Conservation (phyloP, 2,888 invertebrate species). For the Ichneumon xanthorius region DNA sequence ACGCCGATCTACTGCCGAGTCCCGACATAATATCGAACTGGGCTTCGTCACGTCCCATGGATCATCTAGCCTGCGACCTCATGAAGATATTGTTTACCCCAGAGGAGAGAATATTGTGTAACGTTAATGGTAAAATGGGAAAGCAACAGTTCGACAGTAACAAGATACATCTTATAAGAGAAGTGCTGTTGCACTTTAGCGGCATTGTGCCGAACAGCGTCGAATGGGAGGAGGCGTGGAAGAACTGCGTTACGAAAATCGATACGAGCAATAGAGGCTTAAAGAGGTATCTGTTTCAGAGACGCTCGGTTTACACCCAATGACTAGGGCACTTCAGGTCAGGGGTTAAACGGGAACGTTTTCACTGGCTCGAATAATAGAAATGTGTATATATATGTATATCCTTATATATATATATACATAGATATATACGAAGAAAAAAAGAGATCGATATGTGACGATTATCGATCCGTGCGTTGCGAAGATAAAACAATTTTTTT, state of each 20-base stretch:
- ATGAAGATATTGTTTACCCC: slow-evolving; percentile 85
- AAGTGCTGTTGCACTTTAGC: slow-evolving; percentile 84
- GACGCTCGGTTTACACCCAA: slow-evolving; percentile 82
- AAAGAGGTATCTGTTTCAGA: slow-evolving; percentile 84
- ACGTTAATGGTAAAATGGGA: slow-evolving; percentile 85
- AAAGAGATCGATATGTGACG: neutral
- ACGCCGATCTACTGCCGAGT: slow-evolving; percentile 84
- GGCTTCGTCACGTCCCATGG: slow-evolving; percentile 84
- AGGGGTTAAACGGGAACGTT: slow-evolving; percentile 82
- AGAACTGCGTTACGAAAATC: slow-evolving; percentile 85
- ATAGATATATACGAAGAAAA: slow-evolving; percentile 3
- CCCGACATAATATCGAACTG: slow-evolving; percentile 84
- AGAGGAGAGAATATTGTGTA: slow-evolving; percentile 85
- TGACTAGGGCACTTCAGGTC: slow-evolving; percentile 83
- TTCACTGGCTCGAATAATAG: slow-evolving; percentile 81
- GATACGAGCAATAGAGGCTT: slow-evolving; percentile 85
- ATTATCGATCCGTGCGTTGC: slow-evolving; percentile 19
- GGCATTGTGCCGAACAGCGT: slow-evolving; percentile 82
- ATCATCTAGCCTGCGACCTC: slow-evolving; percentile 85
- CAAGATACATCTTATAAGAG: slow-evolving; percentile 84
- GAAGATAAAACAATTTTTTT: neutral
- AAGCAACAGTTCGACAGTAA: slow-evolving; percentile 85
- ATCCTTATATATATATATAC: too few relatives aligned
- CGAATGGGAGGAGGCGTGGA: slow-evolving; percentile 85
- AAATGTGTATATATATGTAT: slow-evolving; percentile 27